These are phyloP conservation scores for Hermaeophaga mercurialis DNA, from an alignment of 2,888 invertebrate species.

Conservation along the genomic window DNA sequence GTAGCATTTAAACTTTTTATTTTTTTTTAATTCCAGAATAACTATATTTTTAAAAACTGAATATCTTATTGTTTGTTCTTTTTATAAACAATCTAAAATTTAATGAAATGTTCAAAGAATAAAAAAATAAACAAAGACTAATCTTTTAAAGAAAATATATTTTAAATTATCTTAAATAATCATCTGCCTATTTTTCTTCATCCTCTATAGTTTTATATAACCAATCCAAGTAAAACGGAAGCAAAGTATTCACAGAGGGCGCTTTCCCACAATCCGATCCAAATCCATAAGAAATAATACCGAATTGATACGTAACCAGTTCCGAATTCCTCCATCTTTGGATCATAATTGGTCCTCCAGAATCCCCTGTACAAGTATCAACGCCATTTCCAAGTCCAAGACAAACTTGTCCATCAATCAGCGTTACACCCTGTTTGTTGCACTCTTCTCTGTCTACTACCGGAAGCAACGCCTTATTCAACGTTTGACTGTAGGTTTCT, in stretches of 20 bases:
- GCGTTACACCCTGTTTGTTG: slow-evolving; percentile 19
- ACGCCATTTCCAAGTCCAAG: slow-evolving; percentile 70
- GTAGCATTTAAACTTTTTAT: no score
- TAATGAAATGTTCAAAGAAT: no score
- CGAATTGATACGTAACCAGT: slow-evolving; percentile 64
- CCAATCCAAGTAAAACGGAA: slow-evolving; percentile 67
- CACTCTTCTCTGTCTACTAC: slow-evolving; percentile 29
- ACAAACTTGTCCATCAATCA: slow-evolving; percentile 66
- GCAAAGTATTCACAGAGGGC: slow-evolving; percentile 72
- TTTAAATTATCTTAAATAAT: no score
- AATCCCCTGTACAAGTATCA: slow-evolving; percentile 78
- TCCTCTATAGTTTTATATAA: slow-evolving; percentile 57
- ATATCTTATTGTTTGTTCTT: no score
- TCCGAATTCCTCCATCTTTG: slow-evolving; percentile 53
- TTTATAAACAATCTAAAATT: no score
- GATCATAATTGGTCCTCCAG: slow-evolving; percentile 77
- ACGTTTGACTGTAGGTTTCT: slow-evolving; percentile 43
- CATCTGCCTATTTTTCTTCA: no score
- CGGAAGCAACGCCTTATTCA: slow-evolving; percentile 41
- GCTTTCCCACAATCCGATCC: slow-evolving; percentile 63
- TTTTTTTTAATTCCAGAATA: no score
- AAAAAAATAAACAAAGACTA: no score
- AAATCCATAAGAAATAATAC: slow-evolving; percentile 71
- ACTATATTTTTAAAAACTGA: no score
- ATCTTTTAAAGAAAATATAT: no score